These are phyloP conservation scores for Perccottus glenii DNA, from an alignment of 2,113 vertebrate species.

Conservation along the genomic window DNA sequence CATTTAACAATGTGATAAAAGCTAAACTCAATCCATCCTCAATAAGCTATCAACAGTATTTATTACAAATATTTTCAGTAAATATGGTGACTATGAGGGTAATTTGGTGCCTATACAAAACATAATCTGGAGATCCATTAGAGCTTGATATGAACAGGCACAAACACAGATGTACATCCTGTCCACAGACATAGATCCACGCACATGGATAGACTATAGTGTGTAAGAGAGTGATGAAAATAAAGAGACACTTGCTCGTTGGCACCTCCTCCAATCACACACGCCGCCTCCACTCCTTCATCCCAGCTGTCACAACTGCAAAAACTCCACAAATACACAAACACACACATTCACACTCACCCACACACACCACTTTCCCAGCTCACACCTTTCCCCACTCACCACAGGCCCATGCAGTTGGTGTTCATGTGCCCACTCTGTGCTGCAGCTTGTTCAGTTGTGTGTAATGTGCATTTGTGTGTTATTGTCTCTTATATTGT, in stretches of 20 bases:
- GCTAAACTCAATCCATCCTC: constrained; percentile 3
- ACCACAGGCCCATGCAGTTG: constrained; percentile 71
- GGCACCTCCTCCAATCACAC: constrained; percentile 79
- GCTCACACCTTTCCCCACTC: constrained; percentile 76
- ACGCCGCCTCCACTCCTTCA: constrained; percentile 77
- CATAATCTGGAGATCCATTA: constrained; percentile 13
- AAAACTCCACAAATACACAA: constrained; percentile 71
- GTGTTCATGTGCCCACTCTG: constrained; percentile 70
- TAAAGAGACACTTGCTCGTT: constrained; percentile 80
- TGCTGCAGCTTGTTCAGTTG: constrained; percentile 49
- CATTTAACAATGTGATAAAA: neutral
- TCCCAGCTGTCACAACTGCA: constrained; percentile 82
- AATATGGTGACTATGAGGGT: constrained; percentile 34
- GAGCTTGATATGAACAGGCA: constrained; percentile 31
- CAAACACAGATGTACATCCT: constrained; percentile 67
- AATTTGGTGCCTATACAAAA: constrained; percentile 1
- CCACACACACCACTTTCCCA: constrained; percentile 74
- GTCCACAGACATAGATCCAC: constrained; percentile 39
- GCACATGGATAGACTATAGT: constrained; percentile 46
- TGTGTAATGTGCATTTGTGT: constrained; percentile 23
- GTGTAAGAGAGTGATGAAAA: constrained; percentile 64
- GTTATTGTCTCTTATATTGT: constrained; percentile 27
- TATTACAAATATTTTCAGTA: constrained; percentile 18
- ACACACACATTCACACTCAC: constrained; percentile 73
- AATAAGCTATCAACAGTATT: neutral